These are phyloP conservation scores for Entomobrya multifasciata DNA, from an alignment of 2,888 invertebrate genomes.

Conservation along the genomic window DNA sequence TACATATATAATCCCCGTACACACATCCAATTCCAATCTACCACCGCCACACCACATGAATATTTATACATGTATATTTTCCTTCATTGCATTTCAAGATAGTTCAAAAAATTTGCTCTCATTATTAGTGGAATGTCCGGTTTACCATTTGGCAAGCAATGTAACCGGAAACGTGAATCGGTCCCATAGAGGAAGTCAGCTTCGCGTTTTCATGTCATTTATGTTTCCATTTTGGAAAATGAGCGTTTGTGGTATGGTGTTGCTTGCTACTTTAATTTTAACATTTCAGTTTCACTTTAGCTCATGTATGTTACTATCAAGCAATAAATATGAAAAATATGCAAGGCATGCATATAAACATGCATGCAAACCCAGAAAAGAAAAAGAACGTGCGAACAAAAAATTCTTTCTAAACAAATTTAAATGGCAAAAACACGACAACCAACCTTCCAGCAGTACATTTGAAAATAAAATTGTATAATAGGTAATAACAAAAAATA, in stretches of 20 bases:
- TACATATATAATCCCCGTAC: background rate
- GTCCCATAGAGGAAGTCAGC: conserved; percentile 66
- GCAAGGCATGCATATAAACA: background rate
- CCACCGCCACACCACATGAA: conserved; percentile 2
- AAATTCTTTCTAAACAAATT: conserved; percentile 55
- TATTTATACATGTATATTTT: background rate
- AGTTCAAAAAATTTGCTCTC: conserved; percentile 71
- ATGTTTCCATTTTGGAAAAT: conserved; percentile 68
- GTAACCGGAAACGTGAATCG: conserved; percentile 73
- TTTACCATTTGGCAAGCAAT: conserved; percentile 66
- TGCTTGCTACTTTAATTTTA: background rate
- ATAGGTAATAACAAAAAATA: conserved; percentile 6
- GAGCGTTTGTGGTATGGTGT: conserved; percentile 31
- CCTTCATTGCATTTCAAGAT: conserved; percentile 39
- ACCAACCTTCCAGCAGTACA: background rate
- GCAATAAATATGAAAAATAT: conserved; percentile 31
- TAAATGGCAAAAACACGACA: conserved; percentile 48
- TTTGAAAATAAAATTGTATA: conserved; percentile 12
- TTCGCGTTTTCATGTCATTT: conserved; percentile 71
- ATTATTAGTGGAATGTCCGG: conserved; percentile 72
- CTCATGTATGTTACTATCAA: conserved; percentile 34
- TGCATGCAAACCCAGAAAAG: background rate
- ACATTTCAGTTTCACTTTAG: conserved; percentile 1
- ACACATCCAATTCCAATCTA: background rate
- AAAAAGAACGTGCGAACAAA: conserved; percentile 63